Percentiles rank a stretch among this genome's conserved stretches.
Evolutionary conservation across 2,888 invertebrate genomes (phyloP).

Genomic region (Argynnis bischoffii): DNA sequence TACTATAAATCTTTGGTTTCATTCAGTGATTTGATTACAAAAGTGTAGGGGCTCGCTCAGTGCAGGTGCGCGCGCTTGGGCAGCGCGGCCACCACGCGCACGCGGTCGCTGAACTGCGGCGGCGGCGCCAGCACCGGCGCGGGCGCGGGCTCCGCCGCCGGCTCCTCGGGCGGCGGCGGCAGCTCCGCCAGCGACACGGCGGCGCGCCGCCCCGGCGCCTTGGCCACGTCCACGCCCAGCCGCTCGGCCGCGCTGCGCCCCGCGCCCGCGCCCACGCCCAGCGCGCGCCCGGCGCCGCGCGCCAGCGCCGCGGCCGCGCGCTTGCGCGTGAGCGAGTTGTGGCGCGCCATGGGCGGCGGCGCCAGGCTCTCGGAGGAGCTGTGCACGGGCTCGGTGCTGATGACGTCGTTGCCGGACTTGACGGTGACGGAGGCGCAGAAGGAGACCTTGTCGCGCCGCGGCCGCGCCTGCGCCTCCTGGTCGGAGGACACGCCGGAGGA

Average conservation of each 20-base stretch:
- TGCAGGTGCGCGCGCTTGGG: conserved; percentile 86
- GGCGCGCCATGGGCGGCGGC: conserved; percentile 77
- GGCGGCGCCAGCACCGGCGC: conserved; percentile 90
- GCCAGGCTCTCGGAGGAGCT: conserved; percentile 74
- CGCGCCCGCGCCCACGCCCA: conserved; percentile 54
- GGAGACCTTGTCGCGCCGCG: conserved; percentile 72
- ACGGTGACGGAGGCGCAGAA: conserved; percentile 79
- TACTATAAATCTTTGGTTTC: conserved; percentile 81
- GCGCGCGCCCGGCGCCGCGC: conserved; percentile 63
- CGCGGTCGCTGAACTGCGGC: conserved; percentile 94
- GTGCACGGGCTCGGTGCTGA: conserved; percentile 80
- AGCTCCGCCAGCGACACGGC: conserved; percentile 81
- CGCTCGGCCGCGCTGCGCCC: conserved; percentile 74
- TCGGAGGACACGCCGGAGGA: conserved; percentile 94
- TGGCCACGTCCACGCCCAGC: conserved; percentile 68
- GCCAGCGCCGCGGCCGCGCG: conserved; percentile 83
- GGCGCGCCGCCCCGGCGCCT: conserved; percentile 89
- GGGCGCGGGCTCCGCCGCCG: conserved; percentile 59
- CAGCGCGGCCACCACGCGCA: conserved; percentile 91
- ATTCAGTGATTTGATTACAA: conserved; percentile 65
- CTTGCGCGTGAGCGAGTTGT: conserved; percentile 84
- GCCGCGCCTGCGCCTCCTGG: conserved; percentile 82
- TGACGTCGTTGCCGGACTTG: conserved; percentile 78
- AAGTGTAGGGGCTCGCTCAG: conserved; percentile 18
- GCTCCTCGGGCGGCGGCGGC: conserved; percentile 77